Evolutionary conservation across 2,797 vertebrate genomes (phyloP), one percentile per base, ranked within the genome.

Genomic region (Malacoraja senta): DNA sequence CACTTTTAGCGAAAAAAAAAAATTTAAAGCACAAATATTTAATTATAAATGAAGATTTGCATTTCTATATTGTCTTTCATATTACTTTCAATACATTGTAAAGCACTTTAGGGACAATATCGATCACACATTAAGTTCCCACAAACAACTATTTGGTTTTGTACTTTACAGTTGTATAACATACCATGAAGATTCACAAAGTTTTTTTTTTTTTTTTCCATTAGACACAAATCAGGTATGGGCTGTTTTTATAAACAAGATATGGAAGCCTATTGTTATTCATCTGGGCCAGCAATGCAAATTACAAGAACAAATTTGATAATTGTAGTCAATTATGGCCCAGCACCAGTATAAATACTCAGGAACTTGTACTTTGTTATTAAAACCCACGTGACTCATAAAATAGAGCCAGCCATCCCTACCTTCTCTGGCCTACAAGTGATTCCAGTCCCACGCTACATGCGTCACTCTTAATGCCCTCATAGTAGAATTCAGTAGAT

Each of bases 351-450:
- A 88, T n/a, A 88, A 8, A 65, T 63, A 63, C n/a, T 88, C 84
- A 88, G 26, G n/a, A 86, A 58, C 4, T 63, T 86, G 21, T 13
- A 86, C 13, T 21, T 65, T 32, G 61, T 88, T 63, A 88, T 88
- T 26, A 65, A 88, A 32, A 65, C 29, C 84, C 84, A 65, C 17
- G 13, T 65, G 61, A n/a, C 61, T 88, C 13, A 88, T 53, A 29
- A 65, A n/a, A 58, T 29, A 65, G 7, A 88, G 61, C 61, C 84
- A 65, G 61, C n/a, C 84, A 65, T 65, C 61, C 84, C 84, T 88
- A 65, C 81, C 81, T 84, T 53, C 44, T 84, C 81, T 84, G 81
- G 81, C 81, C 81, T 84, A 84, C 81, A 84, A 84, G 81, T 84
- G 81, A 84, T 12, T 84, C 81, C 81, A 84, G 81, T 61, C 81